Evolutionary conservation across 2,888 invertebrate genomes (phyloP).

Genomic region (Pycnomerus fuliginosus): DNA sequence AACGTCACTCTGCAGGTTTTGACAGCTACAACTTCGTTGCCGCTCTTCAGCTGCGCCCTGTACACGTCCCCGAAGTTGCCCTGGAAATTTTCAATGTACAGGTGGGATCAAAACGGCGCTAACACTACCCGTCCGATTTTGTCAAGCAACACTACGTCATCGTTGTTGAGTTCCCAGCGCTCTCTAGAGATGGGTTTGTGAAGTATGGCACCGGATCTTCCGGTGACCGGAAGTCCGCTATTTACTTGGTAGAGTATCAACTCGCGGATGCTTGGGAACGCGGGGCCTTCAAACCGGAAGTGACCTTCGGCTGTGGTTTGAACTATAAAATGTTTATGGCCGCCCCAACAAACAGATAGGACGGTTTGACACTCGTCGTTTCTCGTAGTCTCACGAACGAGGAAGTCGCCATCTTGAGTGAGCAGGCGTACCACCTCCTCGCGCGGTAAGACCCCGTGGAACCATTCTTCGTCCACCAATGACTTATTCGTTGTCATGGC

Average conservation of each 20-base stretch:
- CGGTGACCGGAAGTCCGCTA: slow-evolving; percentile 85
- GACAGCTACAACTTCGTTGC: slow-evolving; percentile 87
- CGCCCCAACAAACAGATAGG: slow-evolving; percentile 92
- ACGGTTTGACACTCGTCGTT: slow-evolving; percentile 92
- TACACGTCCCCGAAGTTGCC: slow-evolving; percentile 98
- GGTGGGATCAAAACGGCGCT: too few species aligned
- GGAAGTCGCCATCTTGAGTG: slow-evolving; percentile 90
- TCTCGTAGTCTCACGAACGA: slow-evolving; percentile 89
- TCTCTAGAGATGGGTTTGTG: slow-evolving; percentile 83
- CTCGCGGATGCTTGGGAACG: slow-evolving; percentile 90
- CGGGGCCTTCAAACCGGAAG: slow-evolving; percentile 91
- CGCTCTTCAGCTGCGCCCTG: slow-evolving; percentile 82
- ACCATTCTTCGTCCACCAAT: slow-evolving; percentile 92
- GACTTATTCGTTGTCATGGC: slow-evolving; percentile 57
- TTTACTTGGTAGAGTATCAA: slow-evolving; percentile 86
- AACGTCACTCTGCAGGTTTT: slow-evolving; percentile 93
- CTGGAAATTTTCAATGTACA: slow-evolving; percentile 69
- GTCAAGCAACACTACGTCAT: slow-evolving; percentile 86
- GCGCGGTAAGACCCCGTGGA: slow-evolving; percentile 93
- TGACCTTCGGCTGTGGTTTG: slow-evolving; percentile 92
- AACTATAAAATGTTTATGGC: slow-evolving; percentile 96
- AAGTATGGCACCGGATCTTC: slow-evolving; percentile 87
- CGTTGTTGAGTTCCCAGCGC: slow-evolving; percentile 94
- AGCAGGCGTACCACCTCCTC: slow-evolving; percentile 93
- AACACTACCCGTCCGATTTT: slow-evolving; percentile 95